These are phyloP conservation scores for Spodoptera frugiperda DNA, from an alignment of 1,140 invertebrate species.

Conservation along the genomic window DNA sequence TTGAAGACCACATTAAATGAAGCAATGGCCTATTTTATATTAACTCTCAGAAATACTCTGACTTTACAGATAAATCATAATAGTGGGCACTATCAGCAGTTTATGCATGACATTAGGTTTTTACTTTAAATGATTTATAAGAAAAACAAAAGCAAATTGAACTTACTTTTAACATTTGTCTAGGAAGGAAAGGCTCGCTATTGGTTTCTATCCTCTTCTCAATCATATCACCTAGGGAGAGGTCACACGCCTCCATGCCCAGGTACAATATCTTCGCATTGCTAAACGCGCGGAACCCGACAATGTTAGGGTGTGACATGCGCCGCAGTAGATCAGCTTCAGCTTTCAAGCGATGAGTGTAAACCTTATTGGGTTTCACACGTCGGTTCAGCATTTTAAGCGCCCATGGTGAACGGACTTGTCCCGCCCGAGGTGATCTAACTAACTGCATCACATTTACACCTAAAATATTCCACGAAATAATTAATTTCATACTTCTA, in stretches of 20 bases:
- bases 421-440: conserved; percentile 89
- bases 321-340: conserved; percentile 91
- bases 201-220: conserved; percentile 88
- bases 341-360: conserved; percentile 87
- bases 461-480: conserved; percentile 85
- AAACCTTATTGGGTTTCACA: conserved; percentile 78
- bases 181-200: conserved; percentile 87
- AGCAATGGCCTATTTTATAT: no score
- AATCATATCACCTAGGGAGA: conserved; percentile 90
- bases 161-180: conserved; percentile 88
- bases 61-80: no score
- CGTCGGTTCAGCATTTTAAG: conserved; percentile 90
- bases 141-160: background rate
- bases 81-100: no score
- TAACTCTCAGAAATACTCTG: no score
- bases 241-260: conserved; percentile 90
- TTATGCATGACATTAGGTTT: no score
- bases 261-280: conserved; percentile 88
- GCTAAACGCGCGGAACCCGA: conserved; percentile 92
- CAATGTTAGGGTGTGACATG: conserved; percentile 93
- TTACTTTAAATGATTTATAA: no score
- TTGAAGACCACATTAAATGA: no score
- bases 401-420: conserved; percentile 92
- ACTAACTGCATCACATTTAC: conserved; percentile 92
- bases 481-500: background rate